Conservation (phyloP, 2,888 invertebrate genomes). For the Allacma fusca region DNA sequence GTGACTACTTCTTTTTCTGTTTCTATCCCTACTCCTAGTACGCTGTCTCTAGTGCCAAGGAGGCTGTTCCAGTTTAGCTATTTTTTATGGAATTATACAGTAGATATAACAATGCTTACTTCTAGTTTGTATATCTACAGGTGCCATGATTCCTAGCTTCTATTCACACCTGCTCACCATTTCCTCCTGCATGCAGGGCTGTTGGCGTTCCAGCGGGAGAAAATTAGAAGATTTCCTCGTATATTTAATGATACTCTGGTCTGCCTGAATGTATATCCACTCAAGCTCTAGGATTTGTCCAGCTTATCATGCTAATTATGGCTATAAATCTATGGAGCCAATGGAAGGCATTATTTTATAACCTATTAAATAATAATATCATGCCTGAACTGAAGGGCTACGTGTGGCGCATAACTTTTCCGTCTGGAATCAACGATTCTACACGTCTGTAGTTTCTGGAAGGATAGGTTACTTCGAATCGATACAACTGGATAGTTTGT, state of each 20-base stretch:
- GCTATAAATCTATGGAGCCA: neutral
- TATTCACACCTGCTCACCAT: slow-evolving; percentile 26
- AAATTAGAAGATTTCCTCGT: neutral
- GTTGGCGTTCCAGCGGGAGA: neutral
- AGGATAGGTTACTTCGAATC: no score
- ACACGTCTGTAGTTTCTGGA: no score
- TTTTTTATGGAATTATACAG: no score
- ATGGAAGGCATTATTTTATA: slow-evolving; percentile 3
- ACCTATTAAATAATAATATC: slow-evolving; percentile 18
- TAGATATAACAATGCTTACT: no score
- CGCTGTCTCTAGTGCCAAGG: no score
- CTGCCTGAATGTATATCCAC: no score
- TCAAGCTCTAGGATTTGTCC: neutral
- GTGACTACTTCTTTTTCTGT: no score
- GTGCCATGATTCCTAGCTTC: slow-evolving; percentile 19
- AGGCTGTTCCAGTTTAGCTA: no score
- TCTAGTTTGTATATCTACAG: no score
- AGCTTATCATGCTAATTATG: slow-evolving; percentile 5
- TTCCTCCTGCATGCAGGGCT: no score
- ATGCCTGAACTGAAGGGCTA: neutral
- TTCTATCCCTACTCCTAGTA: no score
- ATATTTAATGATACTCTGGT: neutral
- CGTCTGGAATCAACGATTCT: neutral
- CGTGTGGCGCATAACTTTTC: neutral
- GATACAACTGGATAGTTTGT: no score